Evolutionary conservation across 2,797 vertebrate species (phyloP).

Genomic region (Scolopax bukidnonensis): DNA sequence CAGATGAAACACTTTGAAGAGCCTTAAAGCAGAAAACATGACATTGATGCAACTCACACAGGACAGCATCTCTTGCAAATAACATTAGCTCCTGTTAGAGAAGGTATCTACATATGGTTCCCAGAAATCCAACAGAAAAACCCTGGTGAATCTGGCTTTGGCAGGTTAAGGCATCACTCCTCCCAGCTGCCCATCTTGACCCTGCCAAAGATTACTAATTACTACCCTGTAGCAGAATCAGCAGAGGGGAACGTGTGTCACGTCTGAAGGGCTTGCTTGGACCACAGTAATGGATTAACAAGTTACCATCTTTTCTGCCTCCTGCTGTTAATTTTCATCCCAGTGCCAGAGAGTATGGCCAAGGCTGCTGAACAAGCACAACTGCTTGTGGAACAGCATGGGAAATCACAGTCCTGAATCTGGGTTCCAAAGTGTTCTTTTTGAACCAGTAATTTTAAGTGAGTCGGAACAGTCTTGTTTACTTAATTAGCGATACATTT

Average conservation of each 20-base stretch:
- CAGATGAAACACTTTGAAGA: not conserved
- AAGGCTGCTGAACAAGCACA: not conserved
- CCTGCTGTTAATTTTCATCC: not conserved
- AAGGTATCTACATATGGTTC: not conserved
- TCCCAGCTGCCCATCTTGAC: not conserved
- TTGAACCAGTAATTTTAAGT: not conserved
- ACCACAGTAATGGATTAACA: not conserved
- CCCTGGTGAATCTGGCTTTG: not conserved
- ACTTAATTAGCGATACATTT: not conserved
- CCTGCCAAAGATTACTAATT: not conserved
- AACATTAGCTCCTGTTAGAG: not conserved
- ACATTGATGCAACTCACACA: not conserved
- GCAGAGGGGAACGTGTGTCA: not conserved
- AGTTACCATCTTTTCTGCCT: not conserved
- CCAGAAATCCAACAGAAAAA: not conserved
- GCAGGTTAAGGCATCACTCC: not conserved
- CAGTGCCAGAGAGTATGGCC: not conserved
- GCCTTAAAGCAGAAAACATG: not conserved
- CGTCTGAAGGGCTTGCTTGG: slow-evolving; percentile 4
- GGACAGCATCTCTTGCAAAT: not conserved
- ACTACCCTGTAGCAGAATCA: not conserved
- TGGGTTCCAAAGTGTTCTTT: not conserved
- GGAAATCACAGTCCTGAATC: not conserved
- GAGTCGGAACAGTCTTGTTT: not conserved
- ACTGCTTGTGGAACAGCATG: not conserved